A percentile compares a stretch with the other conserved stretches of the same genome.
phyloP scores from a whole-genome alignment of 1,140 invertebrate species.

The Limonius californicus region DNA sequence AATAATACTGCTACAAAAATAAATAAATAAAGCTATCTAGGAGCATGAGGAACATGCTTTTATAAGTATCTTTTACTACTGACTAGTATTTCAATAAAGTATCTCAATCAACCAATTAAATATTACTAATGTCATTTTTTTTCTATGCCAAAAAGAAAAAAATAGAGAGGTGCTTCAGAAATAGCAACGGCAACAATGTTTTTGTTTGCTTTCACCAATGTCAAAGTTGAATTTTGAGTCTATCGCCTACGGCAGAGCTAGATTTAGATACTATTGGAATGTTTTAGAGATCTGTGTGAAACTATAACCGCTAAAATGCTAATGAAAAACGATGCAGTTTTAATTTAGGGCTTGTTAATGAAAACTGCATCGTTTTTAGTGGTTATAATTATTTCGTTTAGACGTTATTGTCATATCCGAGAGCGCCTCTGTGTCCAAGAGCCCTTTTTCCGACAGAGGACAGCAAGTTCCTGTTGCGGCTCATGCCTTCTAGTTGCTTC shows the following conservation, averaged over 20 bases:
- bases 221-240: too few species aligned
- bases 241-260: too few species aligned
- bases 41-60: neutral
- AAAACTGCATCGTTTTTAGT: constrained; percentile 7
- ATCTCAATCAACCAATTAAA: neutral
- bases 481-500: constrained; percentile 58
- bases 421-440: neutral
- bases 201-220: too few species aligned
- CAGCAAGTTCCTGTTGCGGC: constrained; percentile 47
- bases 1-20: constrained; percentile 10
- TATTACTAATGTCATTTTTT: too few species aligned
- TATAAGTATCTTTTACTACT: neutral
- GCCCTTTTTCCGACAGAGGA: constrained; percentile 47
- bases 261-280: neutral
- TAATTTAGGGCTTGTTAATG: constrained; percentile 12
- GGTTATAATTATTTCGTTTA: constrained; percentile 6
- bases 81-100: neutral
- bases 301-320: neutral
- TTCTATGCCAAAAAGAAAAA: too few species aligned
- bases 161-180: too few species aligned
- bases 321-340: constrained; percentile 3
- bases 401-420: neutral
- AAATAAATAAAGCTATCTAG: constrained; percentile 6
- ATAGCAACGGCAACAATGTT: neutral
- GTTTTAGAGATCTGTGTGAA: constrained; percentile 3